Conservation (phyloP, 2,888 invertebrate genomes). For the Furcula furcula region DNA sequence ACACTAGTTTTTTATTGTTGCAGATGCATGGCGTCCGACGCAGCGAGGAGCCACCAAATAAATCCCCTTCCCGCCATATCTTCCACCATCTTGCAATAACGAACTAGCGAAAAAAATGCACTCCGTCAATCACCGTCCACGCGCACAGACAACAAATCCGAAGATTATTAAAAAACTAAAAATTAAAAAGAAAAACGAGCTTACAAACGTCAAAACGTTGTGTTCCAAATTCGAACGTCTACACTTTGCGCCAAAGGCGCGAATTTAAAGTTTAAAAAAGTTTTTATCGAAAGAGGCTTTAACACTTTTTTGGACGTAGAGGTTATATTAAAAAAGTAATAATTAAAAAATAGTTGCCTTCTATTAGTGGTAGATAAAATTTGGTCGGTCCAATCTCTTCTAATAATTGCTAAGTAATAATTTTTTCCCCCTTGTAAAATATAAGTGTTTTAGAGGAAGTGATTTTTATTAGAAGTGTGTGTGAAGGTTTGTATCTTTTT, state of each 20-base stretch:
- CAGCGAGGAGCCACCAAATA: conserved; percentile 36
- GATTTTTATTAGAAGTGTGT: conserved; percentile 30
- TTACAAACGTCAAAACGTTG: conserved; percentile 51
- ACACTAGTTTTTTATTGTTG: conserved; percentile 35
- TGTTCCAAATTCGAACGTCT: conserved; percentile 46
- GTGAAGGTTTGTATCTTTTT: conserved; percentile 43
- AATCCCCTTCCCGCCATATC: conserved; percentile 12
- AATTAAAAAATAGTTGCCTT: conserved; percentile 66
- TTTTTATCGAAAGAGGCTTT: conserved; percentile 41
- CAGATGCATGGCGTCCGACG: conserved; percentile 56
- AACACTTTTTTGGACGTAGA: conserved; percentile 33
- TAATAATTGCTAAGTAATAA: conserved; percentile 40
- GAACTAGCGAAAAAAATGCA: conserved; percentile 49
- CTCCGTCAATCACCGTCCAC: conserved; percentile 62
- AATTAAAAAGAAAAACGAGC: conserved; percentile 69
- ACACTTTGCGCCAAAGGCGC: conserved; percentile 18
- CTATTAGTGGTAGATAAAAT: conserved; percentile 51
- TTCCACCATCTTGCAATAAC: conserved; percentile 36
- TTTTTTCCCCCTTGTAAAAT: conserved; percentile 31
- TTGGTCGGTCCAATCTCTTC: conserved; percentile 66
- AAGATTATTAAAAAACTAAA: conserved; percentile 50
- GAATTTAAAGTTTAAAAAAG: conserved; percentile 21
- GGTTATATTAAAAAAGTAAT: conserved; percentile 33
- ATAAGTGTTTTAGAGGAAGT: conserved; percentile 40
- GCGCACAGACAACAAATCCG: conserved; percentile 34